These are phyloP conservation scores for Sternotherus odoratus DNA, from an alignment of 2,797 vertebrate genomes.

Conservation along the genomic window DNA sequence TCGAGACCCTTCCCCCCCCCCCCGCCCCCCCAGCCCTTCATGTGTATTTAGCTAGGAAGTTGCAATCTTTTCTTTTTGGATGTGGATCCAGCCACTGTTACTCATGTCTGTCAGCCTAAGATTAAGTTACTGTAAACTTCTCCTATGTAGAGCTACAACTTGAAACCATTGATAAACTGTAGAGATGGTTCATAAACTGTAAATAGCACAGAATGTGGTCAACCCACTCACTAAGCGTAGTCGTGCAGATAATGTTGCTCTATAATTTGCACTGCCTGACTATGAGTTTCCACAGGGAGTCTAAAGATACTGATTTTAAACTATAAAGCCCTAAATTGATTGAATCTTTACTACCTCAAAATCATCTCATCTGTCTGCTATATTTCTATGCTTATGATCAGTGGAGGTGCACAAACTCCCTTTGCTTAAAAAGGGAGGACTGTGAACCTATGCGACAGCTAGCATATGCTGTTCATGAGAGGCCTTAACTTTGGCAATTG, in stretches of 20 bases:
- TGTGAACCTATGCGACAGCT: not conserved
- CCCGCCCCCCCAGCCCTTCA: too few relatives aligned
- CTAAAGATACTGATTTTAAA: not conserved
- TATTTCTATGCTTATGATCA: not conserved
- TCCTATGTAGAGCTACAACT: not conserved
- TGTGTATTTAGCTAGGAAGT: not conserved
- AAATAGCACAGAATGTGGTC: not conserved
- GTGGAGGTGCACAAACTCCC: accelerated
- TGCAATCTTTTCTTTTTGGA: not conserved
- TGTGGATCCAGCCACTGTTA: not conserved
- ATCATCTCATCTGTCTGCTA: not conserved
- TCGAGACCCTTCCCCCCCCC: not conserved
- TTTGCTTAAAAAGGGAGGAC: not conserved
- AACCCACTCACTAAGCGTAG: not conserved
- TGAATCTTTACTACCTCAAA: not conserved
- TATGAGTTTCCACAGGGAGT: not conserved
- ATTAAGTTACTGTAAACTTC: not conserved
- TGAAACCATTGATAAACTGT: not conserved
- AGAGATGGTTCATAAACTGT: not conserved
- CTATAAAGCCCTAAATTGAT: not conserved
- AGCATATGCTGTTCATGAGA: not conserved
- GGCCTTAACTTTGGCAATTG: not conserved
- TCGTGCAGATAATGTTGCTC: not conserved
- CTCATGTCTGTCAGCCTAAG: not conserved
- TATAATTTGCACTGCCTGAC: not conserved